These are phyloP conservation scores for Aporophyla nigra DNA, from an alignment of 2,888 invertebrate species.

Conservation along the genomic window DNA sequence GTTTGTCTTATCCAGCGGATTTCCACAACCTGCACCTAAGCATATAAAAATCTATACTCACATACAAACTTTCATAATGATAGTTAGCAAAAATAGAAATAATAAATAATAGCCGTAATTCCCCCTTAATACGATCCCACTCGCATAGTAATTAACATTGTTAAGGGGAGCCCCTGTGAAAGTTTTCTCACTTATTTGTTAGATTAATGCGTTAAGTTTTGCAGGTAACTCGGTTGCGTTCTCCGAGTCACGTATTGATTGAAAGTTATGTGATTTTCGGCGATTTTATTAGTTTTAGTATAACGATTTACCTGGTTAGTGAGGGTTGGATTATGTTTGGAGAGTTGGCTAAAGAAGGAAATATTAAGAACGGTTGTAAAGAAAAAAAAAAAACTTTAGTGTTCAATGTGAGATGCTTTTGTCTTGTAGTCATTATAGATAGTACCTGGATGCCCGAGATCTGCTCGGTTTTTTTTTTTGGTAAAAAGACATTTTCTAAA, in stretches of 20 bases:
- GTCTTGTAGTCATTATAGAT: no score
- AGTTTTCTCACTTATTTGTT: constrained; percentile 70
- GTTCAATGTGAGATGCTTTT: no score
- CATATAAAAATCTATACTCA: not conserved
- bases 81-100: constrained; percentile 32
- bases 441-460: no score
- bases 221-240: constrained; percentile 58
- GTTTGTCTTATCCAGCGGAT: no score
- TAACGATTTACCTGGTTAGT: constrained; percentile 1
- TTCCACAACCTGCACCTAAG: not conserved
- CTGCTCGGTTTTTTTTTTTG: no score
- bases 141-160: constrained; percentile 69
- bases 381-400: not conserved
- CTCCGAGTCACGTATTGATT: constrained; percentile 65
- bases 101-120: constrained; percentile 49
- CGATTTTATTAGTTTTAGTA: constrained; percentile 42
- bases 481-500: no score
- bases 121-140: constrained; percentile 45
- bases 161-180: constrained; percentile 49
- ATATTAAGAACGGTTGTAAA: not conserved
- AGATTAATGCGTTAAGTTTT: constrained; percentile 67
- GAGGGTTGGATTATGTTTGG: not conserved
- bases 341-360: no score
- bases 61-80: constrained; percentile 30
- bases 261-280: constrained; percentile 64